Base-by-base conservation (phyloP, 2,888 invertebrate species). In the Chirona hameri region DNA sequence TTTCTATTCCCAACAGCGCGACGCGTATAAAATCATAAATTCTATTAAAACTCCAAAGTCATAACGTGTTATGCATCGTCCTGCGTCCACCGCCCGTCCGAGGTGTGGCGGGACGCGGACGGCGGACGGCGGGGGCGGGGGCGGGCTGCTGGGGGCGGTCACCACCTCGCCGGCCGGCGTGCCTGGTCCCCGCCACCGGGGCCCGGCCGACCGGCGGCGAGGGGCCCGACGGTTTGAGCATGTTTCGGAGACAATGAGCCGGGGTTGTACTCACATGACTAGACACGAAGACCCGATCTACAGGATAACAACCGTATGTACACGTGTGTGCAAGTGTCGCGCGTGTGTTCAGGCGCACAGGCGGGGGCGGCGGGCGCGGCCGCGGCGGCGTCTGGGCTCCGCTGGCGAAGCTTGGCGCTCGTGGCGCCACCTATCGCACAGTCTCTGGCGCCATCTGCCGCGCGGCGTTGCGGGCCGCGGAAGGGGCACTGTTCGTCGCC, bases 231-330 rank as follows among this genome's bases (percentile, higher is more conserved):
- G 60, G 24, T 7, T 65, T 65, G 65, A 65, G 65, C 65, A 65
- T n/a, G 10, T n/a, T 76, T 72, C 39, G 46, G 76, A 76, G 39
- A 76, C 46, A 76, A 76, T 46, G 76, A 76, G 39, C 46, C 76
- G 39, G 72, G 76, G 76, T 76, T 76, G 76, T 76, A 76, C 76
- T 76, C 76, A 24, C 46, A 76, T 76, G 76, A 76, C 76, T 76
- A 76, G 76, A 76, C 76, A 76, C 76, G 27, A 46, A 24, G 76
- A 76, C 76, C 76, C 76, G 72, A 76, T 76, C 76, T 76, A 76
- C 76, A 76, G 76, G 76, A 76, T 27, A 76, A 76, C 76, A 76
- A 46, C 46, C 76, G 46, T 27, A 76, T 27, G 31, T 76, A 46
- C 76, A 27, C 76, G 72, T 15, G 72, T 31, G 72, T 15, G 31